Evolutionary conservation across 2,113 vertebrate genomes (phyloP), one percentile per base, ranked within the genome.

Genomic region (Tretioscincus oriximinensis): DNA sequence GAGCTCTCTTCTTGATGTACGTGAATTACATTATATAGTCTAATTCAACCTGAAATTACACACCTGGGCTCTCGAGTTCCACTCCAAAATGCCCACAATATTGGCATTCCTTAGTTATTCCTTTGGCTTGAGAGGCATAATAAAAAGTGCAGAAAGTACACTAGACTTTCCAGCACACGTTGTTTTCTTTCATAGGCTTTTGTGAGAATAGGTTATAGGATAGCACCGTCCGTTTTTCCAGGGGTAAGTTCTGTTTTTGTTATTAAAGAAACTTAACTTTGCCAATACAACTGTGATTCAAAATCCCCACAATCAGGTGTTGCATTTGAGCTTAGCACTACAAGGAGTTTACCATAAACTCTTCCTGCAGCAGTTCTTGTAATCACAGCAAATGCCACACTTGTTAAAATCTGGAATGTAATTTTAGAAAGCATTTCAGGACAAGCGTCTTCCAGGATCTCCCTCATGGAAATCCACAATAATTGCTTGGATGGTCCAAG

Each of bases 161-260:
- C 20, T n/a, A 76, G 66, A 69, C 73, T 75, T 81, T 76, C 73
- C 80, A 76, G 51, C 80, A 45, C 80, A 75, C 31, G 7, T 76
- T 61, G 64, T 69, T 81, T 75, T 65, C 73, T 60, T 65, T 69
- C 64, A 69, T 5, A 20, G 5, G 60, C 68, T 69, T 81, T 54
- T 76, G 79, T 18, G 66, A 73, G 80, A 76, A 81, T 76, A 68
- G 73, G 20, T 47, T 81, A 81, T 0, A 0, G 26, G 24, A 80
- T 28, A 87, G 3, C 6, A 84, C 78, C 74, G 18, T 35, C 41
- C 1, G 3, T 21, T 73, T 73, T 1, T 73, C 64, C 60, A 41
- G 65, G 80, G 84, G 31, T 41, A 81, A 70, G 8, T 49, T 84
- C 75, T 66, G 20, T 81, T 61, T 74, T 69, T 63, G 45, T 84